Percentiles rank a stretch among this genome's conserved stretches.
phyloP scores from a whole-genome alignment of 2,113 vertebrate species.

The Urocynchramus pylzowi region DNA sequence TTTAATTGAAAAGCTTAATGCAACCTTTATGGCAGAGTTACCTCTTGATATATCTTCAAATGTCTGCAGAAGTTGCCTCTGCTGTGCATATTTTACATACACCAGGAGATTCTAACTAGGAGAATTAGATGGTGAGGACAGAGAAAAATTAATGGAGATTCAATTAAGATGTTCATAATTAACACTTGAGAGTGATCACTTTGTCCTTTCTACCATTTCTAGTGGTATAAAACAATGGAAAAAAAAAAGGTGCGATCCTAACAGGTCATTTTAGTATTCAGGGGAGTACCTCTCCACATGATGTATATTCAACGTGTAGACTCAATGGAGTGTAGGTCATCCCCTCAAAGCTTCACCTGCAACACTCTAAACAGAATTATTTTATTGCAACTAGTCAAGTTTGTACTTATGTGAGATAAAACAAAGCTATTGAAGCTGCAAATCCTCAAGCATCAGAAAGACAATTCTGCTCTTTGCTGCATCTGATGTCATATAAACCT shows the following conservation, averaged over 20 bases:
- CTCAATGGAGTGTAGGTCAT: background rate
- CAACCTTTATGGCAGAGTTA: background rate
- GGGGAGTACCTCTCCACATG: background rate
- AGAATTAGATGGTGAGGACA: background rate
- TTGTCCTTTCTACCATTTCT: background rate
- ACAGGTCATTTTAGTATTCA: background rate
- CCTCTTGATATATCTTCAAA: background rate
- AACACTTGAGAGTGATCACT: background rate
- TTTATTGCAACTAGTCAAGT: background rate
- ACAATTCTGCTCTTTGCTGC: background rate
- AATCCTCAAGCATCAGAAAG: background rate
- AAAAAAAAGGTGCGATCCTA: background rate
- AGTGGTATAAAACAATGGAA: background rate
- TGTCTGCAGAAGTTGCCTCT: background rate
- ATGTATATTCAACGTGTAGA: background rate
- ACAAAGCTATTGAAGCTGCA: background rate
- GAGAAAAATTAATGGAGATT: background rate
- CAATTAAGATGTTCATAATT: background rate
- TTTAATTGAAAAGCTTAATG: slow-evolving; percentile 19
- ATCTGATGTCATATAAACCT: background rate
- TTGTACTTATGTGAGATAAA: background rate
- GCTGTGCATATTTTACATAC: background rate
- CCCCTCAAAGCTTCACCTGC: background rate
- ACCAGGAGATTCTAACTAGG: background rate
- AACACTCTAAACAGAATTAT: background rate